Conservation (phyloP, 1,140 invertebrate genomes). For the Pachyrhynchus sulphureomaculatus region DNA sequence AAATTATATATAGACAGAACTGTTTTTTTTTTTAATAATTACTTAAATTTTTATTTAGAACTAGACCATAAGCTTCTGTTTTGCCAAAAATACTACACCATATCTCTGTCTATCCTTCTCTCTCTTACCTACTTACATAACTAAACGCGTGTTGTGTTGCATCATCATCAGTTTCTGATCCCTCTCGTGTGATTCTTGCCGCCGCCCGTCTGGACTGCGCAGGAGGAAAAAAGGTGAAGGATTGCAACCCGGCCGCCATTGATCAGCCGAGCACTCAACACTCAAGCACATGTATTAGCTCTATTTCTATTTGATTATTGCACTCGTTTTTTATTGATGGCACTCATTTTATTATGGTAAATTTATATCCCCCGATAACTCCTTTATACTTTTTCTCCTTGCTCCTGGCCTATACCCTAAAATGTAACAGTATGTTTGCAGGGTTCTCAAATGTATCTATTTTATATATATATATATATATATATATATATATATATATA, state of each 20-base stretch:
- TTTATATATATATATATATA: too few species aligned
- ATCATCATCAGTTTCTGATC: constrained; percentile 56
- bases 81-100: not conserved
- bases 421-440: too few species aligned
- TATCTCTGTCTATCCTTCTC: not conserved
- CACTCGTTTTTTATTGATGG: constrained; percentile 28
- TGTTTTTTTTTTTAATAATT: too few species aligned
- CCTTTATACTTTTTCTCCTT: too few species aligned
- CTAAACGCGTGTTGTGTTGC: constrained; percentile 51
- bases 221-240: constrained; percentile 74
- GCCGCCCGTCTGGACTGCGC: constrained; percentile 61
- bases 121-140: constrained; percentile 23
- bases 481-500: too few species aligned
- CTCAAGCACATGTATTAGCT: constrained; percentile 50
- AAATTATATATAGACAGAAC: too few species aligned
- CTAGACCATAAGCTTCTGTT: not conserved
- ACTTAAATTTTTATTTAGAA: too few species aligned
- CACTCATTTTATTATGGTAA: constrained; percentile 25
- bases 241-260: constrained; percentile 48
- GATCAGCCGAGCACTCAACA: constrained; percentile 45
- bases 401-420: too few species aligned
- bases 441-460: too few species aligned
- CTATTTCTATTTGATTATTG: constrained; percentile 38
- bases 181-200: constrained; percentile 53
- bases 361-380: not conserved